Evolutionary conservation across 2,888 invertebrate genomes (phyloP), one percentile per base, ranked within the genome.

Genomic region (Leptinotarsa rubiginosa): DNA sequence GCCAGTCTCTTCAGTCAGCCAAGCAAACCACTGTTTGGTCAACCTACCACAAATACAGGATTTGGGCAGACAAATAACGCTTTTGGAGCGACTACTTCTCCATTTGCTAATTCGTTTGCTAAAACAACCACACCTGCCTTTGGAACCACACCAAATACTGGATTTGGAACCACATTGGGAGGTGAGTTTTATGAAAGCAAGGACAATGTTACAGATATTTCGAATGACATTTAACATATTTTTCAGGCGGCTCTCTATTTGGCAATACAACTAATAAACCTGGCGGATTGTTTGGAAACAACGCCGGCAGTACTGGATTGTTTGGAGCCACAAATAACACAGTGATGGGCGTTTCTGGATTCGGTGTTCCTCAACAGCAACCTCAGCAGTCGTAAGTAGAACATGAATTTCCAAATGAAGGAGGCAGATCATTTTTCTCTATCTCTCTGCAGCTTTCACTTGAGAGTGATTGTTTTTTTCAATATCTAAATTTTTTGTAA

Each of bases 281-380:
- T 0, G 89, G 89, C 12, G 89, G 89, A 3, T 83, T 93, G 4
- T 92, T 93, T 82, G 90, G 90, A 4, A 90, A 85, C 78, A 90
- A 85, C 78, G 85, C 89, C 0, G 74, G 73, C 12, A 54, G 79
- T 4, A 79, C 79, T 12, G 78, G 80, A 13, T 65, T 82, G 41
- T 82, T 83, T 71, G 75, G 73, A 20, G 78, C 74, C 62, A 62
- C 77, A 47, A 76, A 56, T 20, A 77, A 70, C 3, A 73, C 76
- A 13, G 80, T 81, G 62, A 81, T 79, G 65, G 70, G 76, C 13
- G 77, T 72, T 67, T 80, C 82, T 31, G 78, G 89, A 0, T 90
- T 91, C 79, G 90, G 89, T 25, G 20, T 83, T 7, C 83, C 82
- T 69, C 83, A 81, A 56, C 84, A 83, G 49, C 82, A 81, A 65